phyloP scores from a whole-genome alignment of 1,140 invertebrate species.

The Anagrus nilaparvatae region DNA sequence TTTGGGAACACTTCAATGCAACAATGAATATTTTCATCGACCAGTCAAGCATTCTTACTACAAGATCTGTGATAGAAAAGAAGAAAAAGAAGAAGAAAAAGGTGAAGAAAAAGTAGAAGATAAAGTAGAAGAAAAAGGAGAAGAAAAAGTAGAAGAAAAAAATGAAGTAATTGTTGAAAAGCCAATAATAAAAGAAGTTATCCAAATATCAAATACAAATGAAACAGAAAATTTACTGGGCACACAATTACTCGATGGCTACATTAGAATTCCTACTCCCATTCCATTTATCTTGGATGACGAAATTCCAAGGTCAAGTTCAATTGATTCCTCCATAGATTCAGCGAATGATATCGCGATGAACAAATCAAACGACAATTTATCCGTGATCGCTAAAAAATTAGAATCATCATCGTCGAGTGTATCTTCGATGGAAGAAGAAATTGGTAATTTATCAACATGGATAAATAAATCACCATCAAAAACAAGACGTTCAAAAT shows the following conservation, averaged over 20 bases:
- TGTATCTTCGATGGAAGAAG: slow-evolving; percentile 23
- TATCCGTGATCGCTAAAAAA: slow-evolving; percentile 16
- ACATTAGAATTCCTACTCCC: slow-evolving; percentile 32
- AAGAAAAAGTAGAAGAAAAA: slow-evolving; percentile 13
- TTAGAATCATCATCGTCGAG: slow-evolving; percentile 23
- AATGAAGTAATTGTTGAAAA: too few relatives aligned
- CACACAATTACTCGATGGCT: slow-evolving; percentile 19
- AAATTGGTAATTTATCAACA: slow-evolving; percentile 8
- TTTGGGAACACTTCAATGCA: slow-evolving; percentile 25
- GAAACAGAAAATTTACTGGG: slow-evolving; percentile 3
- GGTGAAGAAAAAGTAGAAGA: background rate
- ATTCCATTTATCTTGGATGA: slow-evolving; percentile 26
- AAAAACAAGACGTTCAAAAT: slow-evolving; percentile 18
- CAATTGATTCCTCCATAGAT: slow-evolving; percentile 27
- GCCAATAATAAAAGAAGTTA: too few relatives aligned
- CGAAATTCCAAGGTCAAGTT: slow-evolving; percentile 24
- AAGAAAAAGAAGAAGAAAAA: slow-evolving; percentile 9
- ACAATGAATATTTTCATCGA: slow-evolving; percentile 8
- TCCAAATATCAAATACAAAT: slow-evolving; percentile 1
- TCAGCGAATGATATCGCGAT: slow-evolving; percentile 30
- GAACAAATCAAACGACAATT: slow-evolving; percentile 14
- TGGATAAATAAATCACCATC: background rate
- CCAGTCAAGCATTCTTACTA: background rate
- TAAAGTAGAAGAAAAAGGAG: slow-evolving; percentile 9
- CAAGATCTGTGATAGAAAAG: too few relatives aligned